These are phyloP conservation scores for Donacobius atricapilla DNA, from an alignment of 2,113 vertebrate genomes.

Conservation along the genomic window DNA sequence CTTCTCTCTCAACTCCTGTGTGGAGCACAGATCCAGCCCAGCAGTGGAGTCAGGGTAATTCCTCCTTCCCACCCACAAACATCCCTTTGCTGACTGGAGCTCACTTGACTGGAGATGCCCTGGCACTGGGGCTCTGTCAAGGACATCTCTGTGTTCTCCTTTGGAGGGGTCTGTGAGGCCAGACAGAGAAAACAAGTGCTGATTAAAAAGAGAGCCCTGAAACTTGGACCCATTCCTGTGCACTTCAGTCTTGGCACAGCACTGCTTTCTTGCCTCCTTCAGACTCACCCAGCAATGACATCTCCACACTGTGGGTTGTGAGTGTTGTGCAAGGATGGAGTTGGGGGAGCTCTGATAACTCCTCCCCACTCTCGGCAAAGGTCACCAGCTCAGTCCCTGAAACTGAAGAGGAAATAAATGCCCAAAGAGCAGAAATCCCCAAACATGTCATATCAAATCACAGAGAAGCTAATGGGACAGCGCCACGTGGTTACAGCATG, in stretches of 20 bases:
- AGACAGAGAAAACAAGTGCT: background rate
- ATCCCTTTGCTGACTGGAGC: background rate
- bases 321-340: background rate
- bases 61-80: background rate
- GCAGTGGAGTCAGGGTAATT: background rate
- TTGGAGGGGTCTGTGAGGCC: background rate
- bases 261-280: background rate
- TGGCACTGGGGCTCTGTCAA: background rate
- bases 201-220: background rate
- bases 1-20: background rate
- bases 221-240: background rate
- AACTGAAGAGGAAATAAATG: background rate
- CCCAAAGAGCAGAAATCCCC: background rate
- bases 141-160: background rate
- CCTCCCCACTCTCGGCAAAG: background rate
- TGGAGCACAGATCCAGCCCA: background rate
- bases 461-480: background rate
- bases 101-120: background rate
- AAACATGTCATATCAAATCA: conserved; percentile 49
- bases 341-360: background rate
- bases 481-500: background rate
- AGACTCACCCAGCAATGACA: background rate
- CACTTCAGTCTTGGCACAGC: background rate
- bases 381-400: background rate
- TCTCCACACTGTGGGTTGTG: accelerated